Percentiles rank a stretch among this genome's conserved stretches.
Evolutionary conservation across 2,797 vertebrate genomes (phyloP).

Genomic region (Loris lydekkerianus): DNA sequence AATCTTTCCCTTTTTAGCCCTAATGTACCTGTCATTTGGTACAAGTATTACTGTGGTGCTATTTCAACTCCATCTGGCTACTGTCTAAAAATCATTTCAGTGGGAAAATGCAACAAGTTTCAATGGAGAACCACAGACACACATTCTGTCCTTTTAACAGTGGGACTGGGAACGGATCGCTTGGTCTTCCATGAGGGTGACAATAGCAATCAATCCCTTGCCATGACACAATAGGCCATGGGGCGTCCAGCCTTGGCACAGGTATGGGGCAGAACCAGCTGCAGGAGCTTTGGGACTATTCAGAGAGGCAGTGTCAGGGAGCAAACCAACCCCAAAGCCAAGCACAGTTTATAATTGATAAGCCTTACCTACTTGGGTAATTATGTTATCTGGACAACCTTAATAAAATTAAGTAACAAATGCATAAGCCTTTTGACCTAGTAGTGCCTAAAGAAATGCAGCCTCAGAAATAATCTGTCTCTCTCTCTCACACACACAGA

Average conservation of each 20-base stretch:
- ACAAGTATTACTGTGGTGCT: background rate
- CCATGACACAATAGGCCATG: background rate
- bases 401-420: background rate
- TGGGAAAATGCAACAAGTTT: background rate
- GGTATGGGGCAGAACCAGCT: background rate
- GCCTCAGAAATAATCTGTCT: background rate
- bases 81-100: background rate
- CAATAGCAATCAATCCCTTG: background rate
- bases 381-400: background rate
- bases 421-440: background rate
- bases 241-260: background rate
- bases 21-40: background rate
- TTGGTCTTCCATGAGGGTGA: background rate
- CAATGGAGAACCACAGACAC: background rate
- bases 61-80: background rate
- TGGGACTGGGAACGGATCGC: background rate
- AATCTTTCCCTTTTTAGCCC: background rate
- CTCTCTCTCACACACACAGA: background rate
- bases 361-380: background rate
- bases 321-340: background rate
- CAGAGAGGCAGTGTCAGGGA: background rate
- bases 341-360: background rate
- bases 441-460: background rate
- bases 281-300: background rate
- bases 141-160: background rate